Conservation (phyloP, 37 sponge, comb jelly and placozoan genomes). For the Tethya wilhelma region DNA sequence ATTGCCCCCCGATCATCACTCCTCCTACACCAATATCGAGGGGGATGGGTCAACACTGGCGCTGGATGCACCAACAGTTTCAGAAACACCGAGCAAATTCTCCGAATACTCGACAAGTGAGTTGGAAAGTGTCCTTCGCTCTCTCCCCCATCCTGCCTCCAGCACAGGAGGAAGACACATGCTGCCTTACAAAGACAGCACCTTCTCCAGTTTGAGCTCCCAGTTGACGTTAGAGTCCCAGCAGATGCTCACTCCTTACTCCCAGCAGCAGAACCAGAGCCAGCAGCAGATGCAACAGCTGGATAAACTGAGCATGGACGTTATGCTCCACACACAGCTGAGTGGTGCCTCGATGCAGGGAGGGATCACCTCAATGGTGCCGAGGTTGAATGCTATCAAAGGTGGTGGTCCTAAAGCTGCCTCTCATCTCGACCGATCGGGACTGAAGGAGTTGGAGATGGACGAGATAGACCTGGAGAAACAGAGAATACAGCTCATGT, state of each 20-base stretch:
- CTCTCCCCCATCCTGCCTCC: neutral
- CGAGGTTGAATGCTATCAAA: neutral
- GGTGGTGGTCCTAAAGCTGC: neutral
- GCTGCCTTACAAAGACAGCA: neutral
- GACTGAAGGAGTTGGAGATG: constrained; percentile 27
- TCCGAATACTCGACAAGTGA: neutral
- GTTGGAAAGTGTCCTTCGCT: neutral
- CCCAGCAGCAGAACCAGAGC: constrained; percentile 5
- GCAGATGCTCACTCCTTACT: constrained; percentile 9
- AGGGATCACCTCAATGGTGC: constrained; percentile 13
- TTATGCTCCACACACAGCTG: constrained; percentile 40
- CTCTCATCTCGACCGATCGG: constrained; percentile 2
- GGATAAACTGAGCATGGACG: constrained; percentile 73
- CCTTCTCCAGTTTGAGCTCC: neutral
- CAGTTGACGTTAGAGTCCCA: constrained; percentile 23
- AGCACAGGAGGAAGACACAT: neutral
- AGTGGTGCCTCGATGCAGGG: constrained; percentile 17
- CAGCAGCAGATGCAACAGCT: constrained; percentile 19
- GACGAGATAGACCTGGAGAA: constrained; percentile 46
- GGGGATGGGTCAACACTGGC: neutral
- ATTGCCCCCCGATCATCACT: neutral
- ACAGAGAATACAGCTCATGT: constrained; percentile 33
- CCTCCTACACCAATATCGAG: neutral
- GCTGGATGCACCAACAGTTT: neutral
- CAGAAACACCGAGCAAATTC: constrained; percentile 12